Conservation (phyloP, 2,113 vertebrate genomes). For the Archocentrus centrarchus region DNA sequence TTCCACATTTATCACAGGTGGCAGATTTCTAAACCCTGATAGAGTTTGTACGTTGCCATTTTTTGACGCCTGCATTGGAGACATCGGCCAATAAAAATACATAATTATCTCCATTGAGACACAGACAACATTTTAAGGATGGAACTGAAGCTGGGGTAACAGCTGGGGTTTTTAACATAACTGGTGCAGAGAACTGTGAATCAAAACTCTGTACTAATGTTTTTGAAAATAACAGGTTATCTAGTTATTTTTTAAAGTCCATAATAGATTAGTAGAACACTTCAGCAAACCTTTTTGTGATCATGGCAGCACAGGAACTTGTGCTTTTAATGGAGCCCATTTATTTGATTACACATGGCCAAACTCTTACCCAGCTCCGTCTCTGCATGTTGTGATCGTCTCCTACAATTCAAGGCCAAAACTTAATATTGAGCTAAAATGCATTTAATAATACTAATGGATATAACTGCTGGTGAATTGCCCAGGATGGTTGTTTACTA, state of each 20-base stretch:
- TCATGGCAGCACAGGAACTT: not conserved
- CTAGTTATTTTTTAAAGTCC: not conserved
- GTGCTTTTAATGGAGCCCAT: accelerated
- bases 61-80: not conserved
- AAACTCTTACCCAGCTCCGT: not conserved
- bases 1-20: constrained; percentile 18
- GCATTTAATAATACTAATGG: not conserved
- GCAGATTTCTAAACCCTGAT: constrained; percentile 15
- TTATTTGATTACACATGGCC: not conserved
- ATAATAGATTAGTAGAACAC: not conserved
- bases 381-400: not conserved
- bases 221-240: not conserved
- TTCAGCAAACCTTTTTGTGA: not conserved
- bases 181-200: constrained; percentile 7
- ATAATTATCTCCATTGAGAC: not conserved
- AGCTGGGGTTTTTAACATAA: constrained; percentile 6
- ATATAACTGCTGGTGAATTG: not conserved
- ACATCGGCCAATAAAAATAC: not conserved
- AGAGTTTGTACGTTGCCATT: constrained; percentile 7
- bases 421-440: not conserved
- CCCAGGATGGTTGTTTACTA: not conserved
- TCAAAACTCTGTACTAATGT: constrained; percentile 13
- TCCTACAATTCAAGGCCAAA: not conserved
- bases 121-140: constrained; percentile 17
- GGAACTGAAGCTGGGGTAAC: not conserved